Evolutionary conservation across 2,888 invertebrate species (phyloP).

Genomic region (Caenorhabditis sp.): DNA sequence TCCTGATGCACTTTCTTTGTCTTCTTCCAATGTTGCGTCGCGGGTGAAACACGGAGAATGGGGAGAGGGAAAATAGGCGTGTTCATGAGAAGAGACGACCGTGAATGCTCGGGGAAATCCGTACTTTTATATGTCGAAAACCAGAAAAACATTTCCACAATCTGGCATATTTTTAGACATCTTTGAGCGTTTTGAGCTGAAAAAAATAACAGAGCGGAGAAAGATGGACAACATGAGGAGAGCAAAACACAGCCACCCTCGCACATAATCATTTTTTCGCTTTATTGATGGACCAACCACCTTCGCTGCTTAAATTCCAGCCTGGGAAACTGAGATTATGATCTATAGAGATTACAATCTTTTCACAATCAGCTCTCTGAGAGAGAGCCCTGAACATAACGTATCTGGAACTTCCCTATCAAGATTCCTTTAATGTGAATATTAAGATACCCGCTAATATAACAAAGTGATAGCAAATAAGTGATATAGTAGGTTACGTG

Average conservation of each 20-base stretch:
- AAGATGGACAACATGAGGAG: background rate
- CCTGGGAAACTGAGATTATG: too few species aligned
- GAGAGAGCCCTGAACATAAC: background rate
- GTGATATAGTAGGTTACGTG: conserved; percentile 48
- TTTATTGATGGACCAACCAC: conserved; percentile 10
- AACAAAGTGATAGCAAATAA: conserved; percentile 14
- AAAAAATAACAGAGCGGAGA: background rate
- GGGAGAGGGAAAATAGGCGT: background rate
- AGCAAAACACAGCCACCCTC: conserved; percentile 32
- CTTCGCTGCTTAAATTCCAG: too few species aligned
- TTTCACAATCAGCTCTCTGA: background rate
- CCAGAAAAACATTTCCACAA: conserved; percentile 1
- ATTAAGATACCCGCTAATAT: too few species aligned
- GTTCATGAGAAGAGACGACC: background rate
- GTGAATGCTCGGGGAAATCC: background rate
- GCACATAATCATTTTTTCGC: conserved; percentile 21
- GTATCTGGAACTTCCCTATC: background rate
- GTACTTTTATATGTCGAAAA: conserved; percentile 46
- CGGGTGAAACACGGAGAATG: background rate
- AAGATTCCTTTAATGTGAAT: too few species aligned
- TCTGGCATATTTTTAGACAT: conserved; percentile 30
- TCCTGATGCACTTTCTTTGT: conserved; percentile 41
- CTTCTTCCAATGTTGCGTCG: conserved; percentile 13
- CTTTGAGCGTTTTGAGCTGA: conserved; percentile 16
- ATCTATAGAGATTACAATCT: background rate